Evolutionary conservation across 2,888 invertebrate species (phyloP).

Genomic region (Pseudococcus longispinus): DNA sequence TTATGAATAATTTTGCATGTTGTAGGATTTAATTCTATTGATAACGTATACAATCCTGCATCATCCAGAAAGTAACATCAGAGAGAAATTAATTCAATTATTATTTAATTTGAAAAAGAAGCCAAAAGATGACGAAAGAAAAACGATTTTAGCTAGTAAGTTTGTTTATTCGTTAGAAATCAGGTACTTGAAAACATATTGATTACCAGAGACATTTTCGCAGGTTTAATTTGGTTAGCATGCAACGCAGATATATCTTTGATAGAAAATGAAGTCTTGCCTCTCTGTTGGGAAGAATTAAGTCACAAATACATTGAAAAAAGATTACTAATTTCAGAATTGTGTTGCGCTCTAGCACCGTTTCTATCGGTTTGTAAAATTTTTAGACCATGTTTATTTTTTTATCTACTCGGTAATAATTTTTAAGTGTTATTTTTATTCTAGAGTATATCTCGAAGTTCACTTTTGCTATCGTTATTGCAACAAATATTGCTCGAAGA

Average conservation of each 20-base stretch:
- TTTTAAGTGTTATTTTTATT: slow-evolving; percentile 58
- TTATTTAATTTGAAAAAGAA: slow-evolving; percentile 76
- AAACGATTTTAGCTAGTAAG: slow-evolving; percentile 67
- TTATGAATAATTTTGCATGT: slow-evolving; percentile 21
- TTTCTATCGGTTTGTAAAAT: slow-evolving; percentile 67
- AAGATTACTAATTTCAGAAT: slow-evolving; percentile 73
- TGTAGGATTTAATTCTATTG: slow-evolving; percentile 71
- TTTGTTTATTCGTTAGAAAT: neutral
- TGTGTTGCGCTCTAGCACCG: slow-evolving; percentile 72
- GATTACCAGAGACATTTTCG: slow-evolving; percentile 60
- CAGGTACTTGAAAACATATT: neutral
- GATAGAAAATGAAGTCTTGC: slow-evolving; percentile 73
- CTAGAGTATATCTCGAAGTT: slow-evolving; percentile 70
- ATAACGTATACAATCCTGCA: slow-evolving; percentile 70
- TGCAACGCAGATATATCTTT: slow-evolving; percentile 64
- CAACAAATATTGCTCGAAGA: slow-evolving; percentile 76
- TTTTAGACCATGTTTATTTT: neutral
- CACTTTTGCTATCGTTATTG: slow-evolving; percentile 74
- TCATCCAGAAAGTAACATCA: slow-evolving; percentile 67
- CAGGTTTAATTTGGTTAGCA: slow-evolving; percentile 66
- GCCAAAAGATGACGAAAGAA: slow-evolving; percentile 73
- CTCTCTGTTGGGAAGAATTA: slow-evolving; percentile 77
- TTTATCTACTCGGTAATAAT: neutral
- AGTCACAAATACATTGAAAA: slow-evolving; percentile 73
- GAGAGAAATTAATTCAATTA: slow-evolving; percentile 72